Base-by-base conservation (phyloP, 2,113 vertebrate genomes). In the Tachuris rubrigastra region DNA sequence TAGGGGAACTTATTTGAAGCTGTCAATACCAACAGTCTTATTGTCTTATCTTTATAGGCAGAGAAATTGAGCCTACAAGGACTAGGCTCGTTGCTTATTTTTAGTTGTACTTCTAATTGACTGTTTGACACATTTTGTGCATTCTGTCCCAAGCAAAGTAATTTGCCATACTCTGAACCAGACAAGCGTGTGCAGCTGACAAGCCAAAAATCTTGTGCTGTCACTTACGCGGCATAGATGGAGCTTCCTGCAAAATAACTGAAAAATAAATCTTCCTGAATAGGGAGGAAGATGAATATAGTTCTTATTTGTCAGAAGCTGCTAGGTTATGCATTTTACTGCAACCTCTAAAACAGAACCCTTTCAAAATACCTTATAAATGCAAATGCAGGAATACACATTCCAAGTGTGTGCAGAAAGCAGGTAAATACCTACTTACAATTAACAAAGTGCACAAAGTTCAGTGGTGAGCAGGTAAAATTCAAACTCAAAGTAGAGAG, bases 141-240 rank as follows among this genome's bases (percentile, higher is more conserved):
- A n/a, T 91, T 87, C 58, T 87, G 66, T 84, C 78, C 91, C 3
- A 2, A 77, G 42, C 23, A 82, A 68, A 96, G 56, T 76, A 80
- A 90, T 96, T 96, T 95, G 59, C 63, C 49, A 77, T 12, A 19
- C 49, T 85, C 55, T 41, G 4, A 82, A 92, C 85, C n/a, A 83
- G 89, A 94, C 68, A 93, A 83, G 71, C 15, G 0, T 41, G 53
- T 69, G 68, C 41, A 92, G 56, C 58, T 96, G 95, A 92, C 90
- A 96, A 92, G 72, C 41, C 74, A 90, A 85, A 79, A 95, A 65
- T 60, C 78, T 85, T 35, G 18, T 62, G 59, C 74, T 77, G 71
- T 87, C 92, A 74, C 10, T 59, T 39, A 37, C 25, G 46, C 27
- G 20, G 8, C 23, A 37, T 50, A 53, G 39, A 68, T 62, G 47